Conservation (phyloP, 1,140 invertebrate genomes). For the Charaxes varanes region DNA sequence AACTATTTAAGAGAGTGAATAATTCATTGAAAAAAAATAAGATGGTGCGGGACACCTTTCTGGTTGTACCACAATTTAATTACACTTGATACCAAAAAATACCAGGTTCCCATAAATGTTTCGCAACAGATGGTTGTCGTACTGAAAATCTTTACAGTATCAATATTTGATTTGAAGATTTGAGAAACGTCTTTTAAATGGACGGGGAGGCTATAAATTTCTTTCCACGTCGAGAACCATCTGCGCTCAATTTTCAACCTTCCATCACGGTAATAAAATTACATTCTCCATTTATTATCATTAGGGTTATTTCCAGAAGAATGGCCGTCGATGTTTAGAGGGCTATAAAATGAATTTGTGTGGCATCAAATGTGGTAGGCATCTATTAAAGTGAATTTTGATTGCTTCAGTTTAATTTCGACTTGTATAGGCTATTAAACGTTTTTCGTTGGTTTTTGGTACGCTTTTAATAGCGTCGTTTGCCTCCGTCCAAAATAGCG, state of each 20-base stretch:
- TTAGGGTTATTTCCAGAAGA: conserved; percentile 14
- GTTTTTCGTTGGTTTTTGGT: conserved; percentile 17
- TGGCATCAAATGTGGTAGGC: conserved; percentile 30
- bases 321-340: conserved; percentile 21
- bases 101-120: too few relatives aligned
- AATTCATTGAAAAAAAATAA: too few relatives aligned
- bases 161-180: not conserved
- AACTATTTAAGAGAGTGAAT: too few relatives aligned
- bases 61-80: too few relatives aligned
- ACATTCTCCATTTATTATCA: conserved; percentile 1
- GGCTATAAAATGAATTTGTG: conserved; percentile 36
- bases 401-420: conserved; percentile 32
- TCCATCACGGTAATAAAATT: conserved; percentile 1
- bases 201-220: conserved; percentile 3
- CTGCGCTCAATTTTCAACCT: not conserved
- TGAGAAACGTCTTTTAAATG: conserved; percentile 5
- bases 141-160: not conserved
- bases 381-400: conserved; percentile 37
- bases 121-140: too few relatives aligned
- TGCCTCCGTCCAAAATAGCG: conserved; percentile 22
- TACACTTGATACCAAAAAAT: too few relatives aligned
- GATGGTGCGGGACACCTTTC: too few relatives aligned
- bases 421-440: conserved; percentile 32
- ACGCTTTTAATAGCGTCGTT: conserved; percentile 19
- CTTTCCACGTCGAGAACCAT: not conserved